phyloP scores from a whole-genome alignment of 2,797 vertebrate genomes.

The Neostethus bicornis region DNA sequence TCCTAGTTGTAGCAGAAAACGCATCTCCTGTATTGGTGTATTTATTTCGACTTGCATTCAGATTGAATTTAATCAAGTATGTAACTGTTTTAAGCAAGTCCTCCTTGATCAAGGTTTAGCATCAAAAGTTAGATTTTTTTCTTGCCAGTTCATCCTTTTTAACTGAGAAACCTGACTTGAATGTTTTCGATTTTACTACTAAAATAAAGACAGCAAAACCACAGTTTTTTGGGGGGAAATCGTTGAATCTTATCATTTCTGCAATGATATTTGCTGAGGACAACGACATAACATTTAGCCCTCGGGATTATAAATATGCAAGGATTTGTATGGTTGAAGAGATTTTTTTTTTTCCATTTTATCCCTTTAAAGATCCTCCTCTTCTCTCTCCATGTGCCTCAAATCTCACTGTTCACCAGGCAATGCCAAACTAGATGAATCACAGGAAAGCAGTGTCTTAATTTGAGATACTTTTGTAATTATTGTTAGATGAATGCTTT shows the following conservation, averaged over 20 bases:
- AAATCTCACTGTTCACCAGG: slow-evolving; percentile 63
- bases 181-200: too few relatives aligned
- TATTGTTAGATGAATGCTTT: background rate
- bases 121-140: too few relatives aligned
- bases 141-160: too few relatives aligned
- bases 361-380: slow-evolving; percentile 70
- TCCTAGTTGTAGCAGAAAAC: too few relatives aligned
- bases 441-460: slow-evolving; percentile 9
- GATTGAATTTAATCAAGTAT: too few relatives aligned
- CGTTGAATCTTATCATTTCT: slow-evolving; percentile 28
- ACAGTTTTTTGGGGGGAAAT: slow-evolving; percentile 11
- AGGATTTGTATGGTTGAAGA: slow-evolving; percentile 68
- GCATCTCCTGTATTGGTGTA: too few relatives aligned
- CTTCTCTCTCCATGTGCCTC: slow-evolving; percentile 52
- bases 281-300: slow-evolving; percentile 53
- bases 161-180: too few relatives aligned
- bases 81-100: too few relatives aligned
- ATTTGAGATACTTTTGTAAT: slow-evolving; percentile 24
- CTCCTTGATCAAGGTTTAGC: too few relatives aligned
- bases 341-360: too few relatives aligned
- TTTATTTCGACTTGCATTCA: too few relatives aligned
- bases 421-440: slow-evolving; percentile 49
- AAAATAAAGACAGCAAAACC: too few relatives aligned
- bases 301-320: slow-evolving; percentile 63
- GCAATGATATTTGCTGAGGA: slow-evolving; percentile 58